Evolutionary conservation across 2,797 vertebrate species (phyloP).

Genomic region (Rallus crepitans): DNA sequence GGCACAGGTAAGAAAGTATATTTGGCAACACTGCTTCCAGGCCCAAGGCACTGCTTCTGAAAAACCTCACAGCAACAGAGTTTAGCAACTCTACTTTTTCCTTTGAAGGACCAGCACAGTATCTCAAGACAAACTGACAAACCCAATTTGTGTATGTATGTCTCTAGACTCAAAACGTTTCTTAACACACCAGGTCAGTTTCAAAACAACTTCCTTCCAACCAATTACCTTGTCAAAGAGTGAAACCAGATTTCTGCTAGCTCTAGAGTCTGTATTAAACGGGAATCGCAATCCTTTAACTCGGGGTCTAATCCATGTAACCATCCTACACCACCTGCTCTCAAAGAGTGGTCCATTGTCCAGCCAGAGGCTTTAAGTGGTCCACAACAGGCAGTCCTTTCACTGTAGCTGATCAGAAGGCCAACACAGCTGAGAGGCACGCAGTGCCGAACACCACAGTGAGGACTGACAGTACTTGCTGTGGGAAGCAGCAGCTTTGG

Average conservation of each 20-base stretch:
- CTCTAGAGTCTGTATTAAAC: neutral
- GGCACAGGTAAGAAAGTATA: neutral
- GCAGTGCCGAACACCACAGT: accelerated
- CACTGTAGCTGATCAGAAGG: neutral
- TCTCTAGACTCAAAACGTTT: neutral
- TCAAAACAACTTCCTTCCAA: neutral
- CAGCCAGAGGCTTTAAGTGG: neutral
- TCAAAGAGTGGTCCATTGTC: accelerated
- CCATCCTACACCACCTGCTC: neutral
- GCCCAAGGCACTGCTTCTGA: neutral
- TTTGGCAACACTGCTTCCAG: neutral
- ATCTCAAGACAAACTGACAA: neutral
- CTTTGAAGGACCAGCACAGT: neutral
- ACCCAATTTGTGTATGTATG: neutral
- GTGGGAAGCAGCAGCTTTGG: neutral
- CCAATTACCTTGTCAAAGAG: neutral
- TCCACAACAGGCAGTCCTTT: accelerated
- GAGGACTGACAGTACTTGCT: neutral
- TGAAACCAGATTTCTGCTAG: neutral
- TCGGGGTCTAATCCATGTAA: neutral
- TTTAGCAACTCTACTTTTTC: neutral
- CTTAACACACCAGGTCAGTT: neutral
- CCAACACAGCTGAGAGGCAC: neutral
- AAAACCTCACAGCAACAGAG: neutral
- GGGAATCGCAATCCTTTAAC: neutral